Conservation (phyloP, 2,888 invertebrate species). For the Lasioglossum zephyrum region DNA sequence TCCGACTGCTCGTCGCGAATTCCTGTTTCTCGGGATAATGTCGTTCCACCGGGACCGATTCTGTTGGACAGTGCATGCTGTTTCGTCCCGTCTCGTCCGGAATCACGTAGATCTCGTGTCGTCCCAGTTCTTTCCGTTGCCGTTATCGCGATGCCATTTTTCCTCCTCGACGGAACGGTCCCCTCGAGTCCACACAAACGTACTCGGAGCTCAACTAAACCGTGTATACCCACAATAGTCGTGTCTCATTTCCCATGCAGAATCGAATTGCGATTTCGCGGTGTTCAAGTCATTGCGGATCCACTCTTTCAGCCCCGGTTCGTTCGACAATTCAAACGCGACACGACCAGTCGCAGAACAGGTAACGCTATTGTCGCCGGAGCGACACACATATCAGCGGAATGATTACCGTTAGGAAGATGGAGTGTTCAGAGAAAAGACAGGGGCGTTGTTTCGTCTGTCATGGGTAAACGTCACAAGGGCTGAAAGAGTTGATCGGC, state of each 20-base stretch:
- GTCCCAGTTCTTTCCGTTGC: slow-evolving; percentile 23
- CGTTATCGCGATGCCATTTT: slow-evolving; percentile 31
- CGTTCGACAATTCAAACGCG: background rate
- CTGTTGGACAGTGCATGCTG: slow-evolving; percentile 14
- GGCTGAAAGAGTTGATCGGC: slow-evolving; percentile 36
- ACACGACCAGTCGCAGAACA: background rate
- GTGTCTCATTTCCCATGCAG: slow-evolving; percentile 2
- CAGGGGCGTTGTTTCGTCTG: background rate
- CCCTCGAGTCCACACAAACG: slow-evolving; percentile 16
- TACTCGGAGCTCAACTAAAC: slow-evolving; percentile 2
- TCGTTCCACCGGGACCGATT: slow-evolving; percentile 12
- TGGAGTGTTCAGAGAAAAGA: background rate
- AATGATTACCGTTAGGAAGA: background rate
- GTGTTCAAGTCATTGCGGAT: slow-evolving; percentile 9
- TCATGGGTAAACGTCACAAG: too few species aligned
- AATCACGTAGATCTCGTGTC: slow-evolving; percentile 44
- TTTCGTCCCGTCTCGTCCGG: slow-evolving; percentile 15
- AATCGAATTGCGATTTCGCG: background rate
- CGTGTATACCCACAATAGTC: slow-evolving; percentile 2
- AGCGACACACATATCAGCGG: slow-evolving; percentile 16
- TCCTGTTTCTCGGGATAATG: slow-evolving; percentile 24
- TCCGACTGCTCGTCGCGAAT: background rate
- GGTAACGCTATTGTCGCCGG: background rate
- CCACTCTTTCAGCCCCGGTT: slow-evolving; percentile 23
- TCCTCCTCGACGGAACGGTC: slow-evolving; percentile 19